Base-by-base conservation (phyloP, 2,888 invertebrate genomes). In the Phalangium opilio region DNA sequence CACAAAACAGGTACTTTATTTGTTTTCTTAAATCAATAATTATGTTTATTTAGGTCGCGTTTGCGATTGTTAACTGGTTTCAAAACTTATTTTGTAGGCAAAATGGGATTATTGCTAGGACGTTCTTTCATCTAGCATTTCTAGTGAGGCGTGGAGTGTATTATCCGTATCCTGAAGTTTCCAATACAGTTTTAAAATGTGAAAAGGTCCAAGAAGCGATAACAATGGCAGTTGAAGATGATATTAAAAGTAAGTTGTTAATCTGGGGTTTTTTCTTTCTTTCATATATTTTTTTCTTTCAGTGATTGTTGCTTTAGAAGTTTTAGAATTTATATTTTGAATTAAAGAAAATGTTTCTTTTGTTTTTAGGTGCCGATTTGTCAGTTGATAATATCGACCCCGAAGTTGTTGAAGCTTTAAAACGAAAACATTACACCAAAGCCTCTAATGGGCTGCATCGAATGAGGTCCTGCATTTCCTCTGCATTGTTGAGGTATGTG, bases 391-490 rank as follows among this genome's bases (percentile, higher is more conserved):
- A 47, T 8, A 43, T 44, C 12, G 40, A 45, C 21, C 44, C 46
- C 20, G 46, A 49, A 42, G 49, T 48, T 18, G 47, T 49, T 14
- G n/a, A 50, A 50, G 21, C 44, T 11, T 34, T 51, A 19, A 50
- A 53, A 39, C 17, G 43, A 39, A 45, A 46, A 15, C 54, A 56
- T 42, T 47, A 47, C 20, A 41, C 50, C 18, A 45, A 52, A 34
- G 51, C 56, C 39, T 40, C 48, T 21, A 45, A 53, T 27, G 42
- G 50, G 18, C 49, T 53, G 36, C 48, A 51, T 34, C 47, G 49
- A 38, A 53, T 56, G 53, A 42, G 48, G 39, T 56, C 56, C 17
- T 55, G 56, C 39, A 56, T 56, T 19, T 56, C 55, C 33, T 51
- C 55, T n/a, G 50, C 51, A 36, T 41, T 56, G 21, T 35, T 56